A percentile compares a stretch with the other conserved stretches of the same genome.
Evolutionary conservation across 2,888 invertebrate species (phyloP).

Genomic region (Gymnocheta viridis): DNA sequence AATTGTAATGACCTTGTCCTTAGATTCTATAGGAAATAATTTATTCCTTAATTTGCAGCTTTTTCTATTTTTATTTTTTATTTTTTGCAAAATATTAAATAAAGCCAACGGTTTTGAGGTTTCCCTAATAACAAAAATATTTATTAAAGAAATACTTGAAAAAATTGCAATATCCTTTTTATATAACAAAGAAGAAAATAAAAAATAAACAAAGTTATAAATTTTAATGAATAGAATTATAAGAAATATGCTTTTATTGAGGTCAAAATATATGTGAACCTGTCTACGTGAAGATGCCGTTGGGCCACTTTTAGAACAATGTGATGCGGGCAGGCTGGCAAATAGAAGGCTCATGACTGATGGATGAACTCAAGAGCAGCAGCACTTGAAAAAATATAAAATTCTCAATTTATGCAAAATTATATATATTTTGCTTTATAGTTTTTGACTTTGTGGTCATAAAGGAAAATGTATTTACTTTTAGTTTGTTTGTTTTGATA

Average conservation of each 20-base stretch:
- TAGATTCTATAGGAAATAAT: conserved; percentile 24
- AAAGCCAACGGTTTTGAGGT: conserved; percentile 19
- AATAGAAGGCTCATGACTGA: not conserved
- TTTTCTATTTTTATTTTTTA: not conserved
- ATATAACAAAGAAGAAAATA: not conserved
- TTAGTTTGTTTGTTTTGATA: conserved; percentile 1
- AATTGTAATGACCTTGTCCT: conserved; percentile 43
- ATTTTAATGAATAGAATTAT: conserved; percentile 36
- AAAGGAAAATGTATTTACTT: not conserved
- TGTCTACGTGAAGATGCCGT: not conserved
- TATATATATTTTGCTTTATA: not conserved
- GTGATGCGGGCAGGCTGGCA: not conserved
- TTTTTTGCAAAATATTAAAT: conserved; percentile 10
- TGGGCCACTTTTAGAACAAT: not conserved
- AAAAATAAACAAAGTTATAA: not conserved
- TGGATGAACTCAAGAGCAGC: not conserved
- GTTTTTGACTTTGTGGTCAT: conserved; percentile 13
- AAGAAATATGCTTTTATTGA: conserved; percentile 19
- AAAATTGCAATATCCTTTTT: conserved; percentile 1
- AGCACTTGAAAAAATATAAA: conserved; percentile 16
- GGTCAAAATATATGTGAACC: conserved; percentile 7
- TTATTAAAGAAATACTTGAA: not conserved
- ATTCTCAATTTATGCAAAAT: conserved; percentile 21
- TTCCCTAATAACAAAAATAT: not conserved
- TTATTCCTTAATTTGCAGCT: not conserved